These are phyloP conservation scores for silkworm (Bombyx mori) DNA, from an alignment of 1,140 invertebrate species.

Conservation along the genomic window DNA sequence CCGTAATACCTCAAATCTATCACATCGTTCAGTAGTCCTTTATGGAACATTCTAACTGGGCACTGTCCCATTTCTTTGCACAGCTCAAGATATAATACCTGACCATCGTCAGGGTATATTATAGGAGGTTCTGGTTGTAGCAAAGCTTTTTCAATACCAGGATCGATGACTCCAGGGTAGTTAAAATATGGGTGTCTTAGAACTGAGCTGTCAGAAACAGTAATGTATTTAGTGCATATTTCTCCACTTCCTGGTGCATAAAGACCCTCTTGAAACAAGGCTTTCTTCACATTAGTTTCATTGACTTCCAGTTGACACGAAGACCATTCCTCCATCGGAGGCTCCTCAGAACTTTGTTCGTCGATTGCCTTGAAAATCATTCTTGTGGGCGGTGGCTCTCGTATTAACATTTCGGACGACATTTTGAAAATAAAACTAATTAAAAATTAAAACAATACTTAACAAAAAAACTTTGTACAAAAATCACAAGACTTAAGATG, in stretches of 20 bases:
- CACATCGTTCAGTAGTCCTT: slow-evolving; percentile 35
- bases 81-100: slow-evolving; percentile 49
- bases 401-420: slow-evolving; percentile 21
- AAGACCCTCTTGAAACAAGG: slow-evolving; percentile 25
- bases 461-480: neutral
- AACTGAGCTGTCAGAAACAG: slow-evolving; percentile 60
- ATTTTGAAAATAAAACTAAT: slow-evolving; percentile 20
- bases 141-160: slow-evolving; percentile 61
- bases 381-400: slow-evolving; percentile 11
- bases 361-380: slow-evolving; percentile 18
- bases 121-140: slow-evolving; percentile 40
- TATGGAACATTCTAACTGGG: slow-evolving; percentile 49
- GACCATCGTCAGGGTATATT: slow-evolving; percentile 51
- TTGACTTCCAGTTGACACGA: slow-evolving; percentile 28
- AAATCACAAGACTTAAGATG: neutral
- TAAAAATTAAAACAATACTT: slow-evolving; percentile 13
- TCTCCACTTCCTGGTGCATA: slow-evolving; percentile 44
- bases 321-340: slow-evolving; percentile 47
- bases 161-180: slow-evolving; percentile 63
- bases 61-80: slow-evolving; percentile 59
- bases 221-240: slow-evolving; percentile 42
- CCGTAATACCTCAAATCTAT: slow-evolving; percentile 66
- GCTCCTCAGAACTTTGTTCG: slow-evolving; percentile 33
- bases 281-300: slow-evolving; percentile 30
- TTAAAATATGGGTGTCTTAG: slow-evolving; percentile 59